Percentiles rank a stretch among this genome's conserved stretches.
These are phyloP conservation scores for Eupithecia subumbrata DNA, from an alignment of 2,888 invertebrate species.

Conservation along the genomic window DNA sequence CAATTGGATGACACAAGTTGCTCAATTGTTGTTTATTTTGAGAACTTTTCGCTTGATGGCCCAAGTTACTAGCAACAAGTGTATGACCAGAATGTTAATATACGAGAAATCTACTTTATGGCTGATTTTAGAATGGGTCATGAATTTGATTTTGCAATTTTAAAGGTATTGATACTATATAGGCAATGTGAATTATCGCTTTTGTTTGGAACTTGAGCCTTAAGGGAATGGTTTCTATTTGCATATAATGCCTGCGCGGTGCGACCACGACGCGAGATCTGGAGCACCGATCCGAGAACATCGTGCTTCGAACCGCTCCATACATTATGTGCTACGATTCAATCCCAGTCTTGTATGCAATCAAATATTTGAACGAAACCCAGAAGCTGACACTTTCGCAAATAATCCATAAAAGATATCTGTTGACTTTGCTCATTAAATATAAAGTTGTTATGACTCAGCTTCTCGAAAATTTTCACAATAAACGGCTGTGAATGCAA, in stretches of 20 bases:
- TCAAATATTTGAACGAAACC: constrained; percentile 50
- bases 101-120: constrained; percentile 35
- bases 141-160: constrained; percentile 44
- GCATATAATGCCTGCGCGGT: constrained; percentile 74
- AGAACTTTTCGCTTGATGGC: constrained; percentile 53
- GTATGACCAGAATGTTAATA: constrained; percentile 37
- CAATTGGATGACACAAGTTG: constrained; percentile 68
- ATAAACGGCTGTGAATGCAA: constrained; percentile 49
- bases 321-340: constrained; percentile 65
- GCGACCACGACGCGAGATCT: constrained; percentile 75
- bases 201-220: constrained; percentile 60
- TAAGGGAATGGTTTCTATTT: constrained; percentile 66
- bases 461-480: constrained; percentile 50
- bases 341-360: constrained; percentile 52
- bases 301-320: constrained; percentile 63
- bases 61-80: constrained; percentile 49
- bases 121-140: constrained; percentile 40
- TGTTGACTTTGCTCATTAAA: constrained; percentile 62
- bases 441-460: constrained; percentile 65
- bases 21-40: constrained; percentile 69
- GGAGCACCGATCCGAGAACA: constrained; percentile 68
- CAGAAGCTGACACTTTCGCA: constrained; percentile 51
- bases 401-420: constrained; percentile 52
- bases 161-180: constrained; percentile 44
- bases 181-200: constrained; percentile 57